Evolutionary conservation across 2,113 vertebrate genomes (phyloP), one percentile per base, ranked within the genome.

Genomic region (Ranitomeya imitator): DNA sequence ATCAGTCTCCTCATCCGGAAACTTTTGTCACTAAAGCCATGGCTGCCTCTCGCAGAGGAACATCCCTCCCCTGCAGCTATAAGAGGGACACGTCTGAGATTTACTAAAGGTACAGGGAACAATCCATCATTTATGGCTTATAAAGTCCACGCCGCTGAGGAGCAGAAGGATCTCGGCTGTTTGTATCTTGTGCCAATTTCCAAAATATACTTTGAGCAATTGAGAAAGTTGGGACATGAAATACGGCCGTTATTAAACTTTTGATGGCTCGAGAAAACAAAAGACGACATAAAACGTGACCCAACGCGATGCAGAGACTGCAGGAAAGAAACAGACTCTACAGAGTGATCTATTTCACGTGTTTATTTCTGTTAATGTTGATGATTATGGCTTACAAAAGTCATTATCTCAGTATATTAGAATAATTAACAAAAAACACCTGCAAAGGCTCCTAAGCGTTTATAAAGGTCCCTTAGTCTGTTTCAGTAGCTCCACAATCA

Each of bases 221-320:
- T 26, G 82, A 18, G 63, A 84, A 84, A 84, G 82, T 71, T 84
- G 37, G 82, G 45, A 26, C 45, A 69, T 84, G 63, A 84, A 26
- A 84, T 84, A 84, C 52, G n/a, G 63, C 82, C 11, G 65, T 55
- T 84, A 69, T 84, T 84, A 84, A 84, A 84, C 63, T 84, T 84
- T 71, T 84, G 63, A 84, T 84, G 52, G 82, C 65, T 84, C 9
- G n/a, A 54, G 51, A 84, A 84, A 84, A 55, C 81, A 83, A 63
- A 83, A 69, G n/a, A n/a, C 19, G 31, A 8, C n/a, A 71, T 84
- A 84, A 84, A 84, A 84, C 14, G 21, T 84, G 82, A 84, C 82
- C 63, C 82, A 14, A 67, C 15, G 37, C 7, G n/a, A 26, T 55
- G 18, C 8, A 55, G 15, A 55, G 37, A 54, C 19, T 16, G 51